phyloP scores from a whole-genome alignment of 2,113 vertebrate species.

The Illadopsis cleaveri region DNA sequence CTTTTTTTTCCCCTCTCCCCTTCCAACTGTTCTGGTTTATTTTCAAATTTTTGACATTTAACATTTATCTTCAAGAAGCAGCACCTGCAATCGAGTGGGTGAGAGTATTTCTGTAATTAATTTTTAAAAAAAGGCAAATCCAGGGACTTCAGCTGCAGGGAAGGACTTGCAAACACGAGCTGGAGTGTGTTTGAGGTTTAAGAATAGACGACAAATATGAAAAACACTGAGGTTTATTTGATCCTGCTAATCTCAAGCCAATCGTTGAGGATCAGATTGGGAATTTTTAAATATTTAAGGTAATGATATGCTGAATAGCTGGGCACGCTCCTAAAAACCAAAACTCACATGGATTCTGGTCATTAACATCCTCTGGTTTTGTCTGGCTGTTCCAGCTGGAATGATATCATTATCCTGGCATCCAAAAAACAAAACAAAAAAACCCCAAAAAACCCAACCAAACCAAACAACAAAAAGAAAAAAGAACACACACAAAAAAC shows the following conservation, averaged over 20 bases:
- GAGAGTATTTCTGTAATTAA: not conserved
- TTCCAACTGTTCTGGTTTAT: not conserved
- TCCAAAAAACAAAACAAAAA: not conserved
- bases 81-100: not conserved
- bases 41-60: not conserved
- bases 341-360: not conserved
- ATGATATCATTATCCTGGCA: not conserved
- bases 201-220: not conserved
- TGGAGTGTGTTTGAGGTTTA: not conserved
- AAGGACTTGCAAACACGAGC: not conserved
- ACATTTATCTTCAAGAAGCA: not conserved
- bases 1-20: accelerated
- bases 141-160: not conserved
- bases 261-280: not conserved
- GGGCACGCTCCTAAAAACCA: not conserved
- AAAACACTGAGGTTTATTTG: not conserved
- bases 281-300: not conserved
- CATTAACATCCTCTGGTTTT: not conserved
- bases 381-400: not conserved
- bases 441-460: too few relatives aligned
- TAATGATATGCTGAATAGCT: not conserved
- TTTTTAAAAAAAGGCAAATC: not conserved
- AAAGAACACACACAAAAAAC: too few relatives aligned
- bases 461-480: too few relatives aligned
- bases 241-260: not conserved